Evolutionary conservation across 2,888 invertebrate genomes (phyloP), one percentile per base, ranked within the genome.

Genomic region (Leistus spinibarbis): DNA sequence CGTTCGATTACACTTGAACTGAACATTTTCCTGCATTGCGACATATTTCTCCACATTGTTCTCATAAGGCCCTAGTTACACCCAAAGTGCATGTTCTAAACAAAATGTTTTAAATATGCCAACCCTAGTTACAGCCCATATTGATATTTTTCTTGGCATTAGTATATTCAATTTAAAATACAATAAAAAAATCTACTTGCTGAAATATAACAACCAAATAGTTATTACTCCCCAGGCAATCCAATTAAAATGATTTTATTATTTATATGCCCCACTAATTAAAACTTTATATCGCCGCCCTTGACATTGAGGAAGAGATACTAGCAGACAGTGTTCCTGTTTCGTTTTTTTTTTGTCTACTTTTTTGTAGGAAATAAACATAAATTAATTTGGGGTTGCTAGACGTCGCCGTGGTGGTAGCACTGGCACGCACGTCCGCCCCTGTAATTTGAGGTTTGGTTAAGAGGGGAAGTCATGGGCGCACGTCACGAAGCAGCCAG

Each of bases 321-420:
- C 40, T 40, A 13, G 40, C 40, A 40, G 40, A 40, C 40, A 40
- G 10, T 40, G 40, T 40, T 40, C n/a, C n/a, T n/a, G n/a, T n/a
- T n/a, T n/a, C n/a, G n/a, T n/a, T 40, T 19, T 63, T 19, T 63
- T 22, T 63, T 9, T 22, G 0, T 63, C n/a, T 63, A 22, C 63
- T 69, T 70, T 54, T 69, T 53, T 63, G 63, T 53, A 19, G 22
- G 70, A 57, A 70, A 72, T 56, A 72, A 64, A 72, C 71, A 72
- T 72, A 72, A 64, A 72, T 72, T 72, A 64, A 72, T 72, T 72
- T 56, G 56, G 71, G 65, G 64, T 72, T 72, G 56, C 16, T 54
- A 64, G 53, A 23, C 56, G 19, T n/a, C n/a, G 23, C 63, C 9
- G 9, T 63, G n/a, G 23, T n/a, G 20, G 63, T 17, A 20, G 19